phyloP scores from a whole-genome alignment of 2,113 vertebrate species.

The Anthoscopus minutus region DNA sequence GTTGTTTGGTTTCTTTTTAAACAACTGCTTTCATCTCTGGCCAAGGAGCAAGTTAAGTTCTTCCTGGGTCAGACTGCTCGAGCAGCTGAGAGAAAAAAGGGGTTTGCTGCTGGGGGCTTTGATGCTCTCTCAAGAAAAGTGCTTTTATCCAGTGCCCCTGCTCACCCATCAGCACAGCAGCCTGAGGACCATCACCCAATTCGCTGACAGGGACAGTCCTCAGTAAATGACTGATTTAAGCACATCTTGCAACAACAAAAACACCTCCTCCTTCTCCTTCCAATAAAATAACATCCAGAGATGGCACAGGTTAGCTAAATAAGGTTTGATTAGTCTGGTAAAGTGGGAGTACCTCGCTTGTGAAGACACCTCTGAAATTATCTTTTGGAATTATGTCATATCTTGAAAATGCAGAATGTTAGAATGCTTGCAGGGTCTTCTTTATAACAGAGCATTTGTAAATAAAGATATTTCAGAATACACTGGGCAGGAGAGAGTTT shows the following conservation, averaged over 20 bases:
- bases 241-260: background rate
- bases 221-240: background rate
- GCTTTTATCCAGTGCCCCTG: background rate
- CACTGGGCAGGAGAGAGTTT: background rate
- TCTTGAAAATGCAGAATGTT: background rate
- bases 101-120: background rate
- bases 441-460: background rate
- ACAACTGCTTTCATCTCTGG: background rate
- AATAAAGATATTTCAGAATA: constrained; percentile 14
- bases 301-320: background rate
- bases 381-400: background rate
- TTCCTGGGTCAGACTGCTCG: background rate
- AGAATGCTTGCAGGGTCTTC: background rate
- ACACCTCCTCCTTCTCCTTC: background rate
- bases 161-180: background rate
- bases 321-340: background rate
- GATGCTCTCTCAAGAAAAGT: background rate
- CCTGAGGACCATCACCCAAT: background rate
- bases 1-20: background rate
- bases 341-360: background rate
- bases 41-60: background rate
- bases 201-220: background rate
- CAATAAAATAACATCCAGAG: background rate
- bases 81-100: background rate
- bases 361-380: constrained; percentile 3